A percentile compares a stretch with the other conserved stretches of the same genome.
Evolutionary conservation across 2,113 vertebrate genomes (phyloP).

Genomic region (Caretta caretta): DNA sequence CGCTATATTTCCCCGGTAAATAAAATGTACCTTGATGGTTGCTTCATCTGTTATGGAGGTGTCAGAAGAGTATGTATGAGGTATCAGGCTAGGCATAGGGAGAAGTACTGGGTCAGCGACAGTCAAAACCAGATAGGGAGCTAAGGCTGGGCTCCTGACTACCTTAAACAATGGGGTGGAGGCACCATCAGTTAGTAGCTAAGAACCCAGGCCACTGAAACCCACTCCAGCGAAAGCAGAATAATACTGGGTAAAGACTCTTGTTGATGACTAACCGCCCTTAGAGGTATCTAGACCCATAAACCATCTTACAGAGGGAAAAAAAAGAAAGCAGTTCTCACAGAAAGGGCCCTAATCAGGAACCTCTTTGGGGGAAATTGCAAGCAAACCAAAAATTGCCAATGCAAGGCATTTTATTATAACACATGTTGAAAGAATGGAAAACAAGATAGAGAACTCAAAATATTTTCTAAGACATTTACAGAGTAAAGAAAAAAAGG

Average conservation of each 20-base stretch:
- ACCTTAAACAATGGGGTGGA: background rate
- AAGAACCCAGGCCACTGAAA: background rate
- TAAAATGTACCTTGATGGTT: background rate
- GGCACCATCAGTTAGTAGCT: background rate
- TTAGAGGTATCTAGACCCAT: background rate
- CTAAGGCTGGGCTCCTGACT: background rate
- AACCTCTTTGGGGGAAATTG: constrained; percentile 22
- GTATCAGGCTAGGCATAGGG: background rate
- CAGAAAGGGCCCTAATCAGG: constrained; percentile 51
- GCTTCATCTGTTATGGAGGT: background rate
- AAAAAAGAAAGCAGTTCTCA: background rate
- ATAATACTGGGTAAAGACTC: background rate
- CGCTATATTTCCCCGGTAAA: background rate
- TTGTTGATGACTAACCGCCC: background rate
- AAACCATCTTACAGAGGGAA: background rate
- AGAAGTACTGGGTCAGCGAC: background rate
- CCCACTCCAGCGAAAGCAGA: background rate
- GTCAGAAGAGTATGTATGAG: background rate
- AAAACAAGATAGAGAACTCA: constrained; percentile 58
- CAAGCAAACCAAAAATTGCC: constrained; percentile 54
- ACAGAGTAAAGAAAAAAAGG: constrained; percentile 42
- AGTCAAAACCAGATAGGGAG: background rate
- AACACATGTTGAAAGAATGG: constrained; percentile 52
- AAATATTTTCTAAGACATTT: constrained; percentile 54
- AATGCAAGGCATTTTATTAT: constrained; percentile 56